Conservation (phyloP, 1,140 invertebrate species). For the Leptopilina boulardi region DNA sequence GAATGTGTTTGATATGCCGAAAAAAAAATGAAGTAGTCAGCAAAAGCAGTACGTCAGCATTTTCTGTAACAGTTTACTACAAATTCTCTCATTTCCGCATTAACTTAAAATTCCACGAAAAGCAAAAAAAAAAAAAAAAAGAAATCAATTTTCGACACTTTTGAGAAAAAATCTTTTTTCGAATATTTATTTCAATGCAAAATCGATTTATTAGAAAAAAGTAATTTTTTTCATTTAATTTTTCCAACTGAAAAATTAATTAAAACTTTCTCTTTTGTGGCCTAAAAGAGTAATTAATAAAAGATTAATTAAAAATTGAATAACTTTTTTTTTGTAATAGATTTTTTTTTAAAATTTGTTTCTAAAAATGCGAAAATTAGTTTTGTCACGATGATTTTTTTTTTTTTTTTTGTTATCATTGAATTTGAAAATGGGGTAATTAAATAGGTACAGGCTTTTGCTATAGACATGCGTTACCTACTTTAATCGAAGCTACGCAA, state of each 20-base stretch:
- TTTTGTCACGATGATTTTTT: not conserved
- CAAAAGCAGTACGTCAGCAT: not conserved
- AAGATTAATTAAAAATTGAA: no score
- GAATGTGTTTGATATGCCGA: not conserved
- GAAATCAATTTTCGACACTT: no score
- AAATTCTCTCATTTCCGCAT: not conserved
- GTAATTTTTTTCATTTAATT: no score
- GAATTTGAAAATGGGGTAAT: not conserved
- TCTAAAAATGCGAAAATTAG: not conserved
- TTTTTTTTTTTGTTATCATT: no score
- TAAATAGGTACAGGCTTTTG: not conserved
- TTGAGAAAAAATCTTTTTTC: no score
- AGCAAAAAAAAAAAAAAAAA: no score
- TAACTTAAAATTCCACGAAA: not conserved
- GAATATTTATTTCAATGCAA: not conserved
- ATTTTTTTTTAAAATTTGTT: no score
- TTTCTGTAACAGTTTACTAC: not conserved
- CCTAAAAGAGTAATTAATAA: no score
- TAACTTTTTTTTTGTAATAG: no score
- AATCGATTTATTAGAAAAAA: no score
- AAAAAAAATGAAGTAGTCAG: not conserved
- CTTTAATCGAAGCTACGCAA: slow-evolving; percentile 52
- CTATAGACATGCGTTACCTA: slow-evolving; percentile 43
- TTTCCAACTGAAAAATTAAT: no score
- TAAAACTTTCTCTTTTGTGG: no score